A percentile compares a stretch with the other conserved stretches of the same genome.
These are phyloP conservation scores for Cheilosia urbana DNA, from an alignment of 2,888 invertebrate species.

Conservation along the genomic window DNA sequence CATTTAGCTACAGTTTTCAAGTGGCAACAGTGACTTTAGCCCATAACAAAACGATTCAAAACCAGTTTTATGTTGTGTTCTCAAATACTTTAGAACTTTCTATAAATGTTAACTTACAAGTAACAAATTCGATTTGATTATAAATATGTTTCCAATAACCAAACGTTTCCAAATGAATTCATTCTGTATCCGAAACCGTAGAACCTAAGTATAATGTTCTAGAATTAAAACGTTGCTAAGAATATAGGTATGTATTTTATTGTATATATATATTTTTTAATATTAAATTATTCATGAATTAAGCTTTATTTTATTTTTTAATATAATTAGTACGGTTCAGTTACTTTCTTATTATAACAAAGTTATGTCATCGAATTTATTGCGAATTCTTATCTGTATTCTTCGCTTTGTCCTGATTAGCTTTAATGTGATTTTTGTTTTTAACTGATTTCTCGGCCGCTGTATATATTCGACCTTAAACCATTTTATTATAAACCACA, in stretches of 20 bases:
- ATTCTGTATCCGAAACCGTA: constrained; percentile 4
- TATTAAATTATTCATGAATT: background rate
- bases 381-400: constrained; percentile 40
- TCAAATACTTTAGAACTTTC: too few species aligned
- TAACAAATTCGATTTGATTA: too few species aligned
- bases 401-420: constrained; percentile 59
- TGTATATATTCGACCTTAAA: constrained; percentile 50
- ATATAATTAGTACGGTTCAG: constrained; percentile 48
- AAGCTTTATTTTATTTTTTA: background rate
- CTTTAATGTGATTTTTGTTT: constrained; percentile 42
- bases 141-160: background rate
- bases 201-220: constrained; percentile 14
- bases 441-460: constrained; percentile 9
- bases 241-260: too few species aligned
- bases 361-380: constrained; percentile 56
- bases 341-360: constrained; percentile 52
- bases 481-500: constrained; percentile 19
- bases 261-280: constrained; percentile 10
- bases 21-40: too few species aligned
- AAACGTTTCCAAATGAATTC: background rate
- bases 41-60: too few species aligned
- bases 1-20: too few species aligned
- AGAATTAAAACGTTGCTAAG: constrained; percentile 32
- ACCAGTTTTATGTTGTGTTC: too few species aligned
- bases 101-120: too few species aligned